These are phyloP conservation scores for Eumacrocentrus americanus DNA, from an alignment of 2,888 invertebrate species.

Conservation along the genomic window DNA sequence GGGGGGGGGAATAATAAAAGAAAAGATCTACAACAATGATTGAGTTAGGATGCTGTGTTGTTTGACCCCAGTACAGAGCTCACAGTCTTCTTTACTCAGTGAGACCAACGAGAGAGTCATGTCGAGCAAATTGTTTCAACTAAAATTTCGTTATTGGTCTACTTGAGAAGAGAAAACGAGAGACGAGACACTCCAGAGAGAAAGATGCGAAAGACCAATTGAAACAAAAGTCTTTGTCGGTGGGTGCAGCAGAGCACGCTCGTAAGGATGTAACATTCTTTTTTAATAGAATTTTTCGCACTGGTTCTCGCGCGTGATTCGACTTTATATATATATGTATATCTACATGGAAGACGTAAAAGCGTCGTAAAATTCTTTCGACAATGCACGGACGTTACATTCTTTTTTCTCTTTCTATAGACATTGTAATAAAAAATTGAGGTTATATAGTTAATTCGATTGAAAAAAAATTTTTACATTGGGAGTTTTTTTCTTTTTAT, in stretches of 20 bases:
- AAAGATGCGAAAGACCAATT: not conserved
- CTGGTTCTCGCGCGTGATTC: not conserved
- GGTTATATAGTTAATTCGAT: too few relatives aligned
- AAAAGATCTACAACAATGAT: not conserved
- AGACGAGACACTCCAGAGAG: not conserved
- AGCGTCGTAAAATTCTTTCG: too few relatives aligned
- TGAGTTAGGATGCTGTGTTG: not conserved
- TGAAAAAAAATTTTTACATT: too few relatives aligned
- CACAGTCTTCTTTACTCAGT: not conserved
- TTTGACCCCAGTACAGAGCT: not conserved
- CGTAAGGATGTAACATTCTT: not conserved
- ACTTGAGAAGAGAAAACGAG: not conserved
- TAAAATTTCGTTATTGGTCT: conserved; percentile 12
- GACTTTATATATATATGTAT: too few relatives aligned
- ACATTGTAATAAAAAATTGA: too few relatives aligned
- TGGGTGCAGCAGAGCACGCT: not conserved
- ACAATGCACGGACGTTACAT: too few relatives aligned
- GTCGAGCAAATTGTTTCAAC: conserved; percentile 7
- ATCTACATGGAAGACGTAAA: too few relatives aligned
- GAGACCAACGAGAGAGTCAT: not conserved
- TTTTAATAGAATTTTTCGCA: not conserved
- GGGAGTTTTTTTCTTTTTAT: too few relatives aligned
- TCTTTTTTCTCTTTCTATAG: too few relatives aligned
- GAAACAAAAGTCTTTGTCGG: conserved; percentile 6
- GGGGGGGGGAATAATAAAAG: too few relatives aligned